These are phyloP conservation scores for Rhabdomys dilectus DNA, from an alignment of 2,113 vertebrate genomes.

Conservation along the genomic window DNA sequence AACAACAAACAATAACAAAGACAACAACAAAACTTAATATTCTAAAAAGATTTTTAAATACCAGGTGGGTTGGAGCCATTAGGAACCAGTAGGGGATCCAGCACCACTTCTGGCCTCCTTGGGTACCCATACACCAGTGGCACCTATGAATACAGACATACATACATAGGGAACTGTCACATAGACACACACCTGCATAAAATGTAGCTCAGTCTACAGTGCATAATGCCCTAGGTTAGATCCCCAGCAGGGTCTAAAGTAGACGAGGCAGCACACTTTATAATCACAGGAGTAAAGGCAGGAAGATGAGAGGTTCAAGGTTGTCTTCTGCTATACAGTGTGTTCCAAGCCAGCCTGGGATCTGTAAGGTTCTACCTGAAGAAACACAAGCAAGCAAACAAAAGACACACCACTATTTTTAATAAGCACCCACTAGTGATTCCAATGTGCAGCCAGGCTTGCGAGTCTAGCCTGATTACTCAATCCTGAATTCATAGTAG, in stretches of 20 bases:
- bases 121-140: background rate
- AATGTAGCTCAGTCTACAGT: background rate
- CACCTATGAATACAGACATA: background rate
- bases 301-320: background rate
- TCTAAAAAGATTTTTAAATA: background rate
- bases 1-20: background rate
- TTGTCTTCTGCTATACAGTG: background rate
- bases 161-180: background rate
- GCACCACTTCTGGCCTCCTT: background rate
- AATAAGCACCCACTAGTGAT: background rate
- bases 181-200: background rate
- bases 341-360: background rate
- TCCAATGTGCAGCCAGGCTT: background rate
- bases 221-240: background rate
- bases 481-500: slow-evolving; percentile 66
- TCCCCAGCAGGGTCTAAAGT: background rate
- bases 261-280: background rate
- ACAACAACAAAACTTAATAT: background rate
- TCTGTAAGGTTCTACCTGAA: background rate
- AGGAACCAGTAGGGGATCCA: background rate
- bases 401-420: background rate
- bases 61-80: background rate
- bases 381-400: background rate
- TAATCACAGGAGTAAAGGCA: background rate
- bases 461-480: slow-evolving; percentile 32